phyloP scores from a whole-genome alignment of 2,113 vertebrate genomes.

The Notarius quadriscutis region DNA sequence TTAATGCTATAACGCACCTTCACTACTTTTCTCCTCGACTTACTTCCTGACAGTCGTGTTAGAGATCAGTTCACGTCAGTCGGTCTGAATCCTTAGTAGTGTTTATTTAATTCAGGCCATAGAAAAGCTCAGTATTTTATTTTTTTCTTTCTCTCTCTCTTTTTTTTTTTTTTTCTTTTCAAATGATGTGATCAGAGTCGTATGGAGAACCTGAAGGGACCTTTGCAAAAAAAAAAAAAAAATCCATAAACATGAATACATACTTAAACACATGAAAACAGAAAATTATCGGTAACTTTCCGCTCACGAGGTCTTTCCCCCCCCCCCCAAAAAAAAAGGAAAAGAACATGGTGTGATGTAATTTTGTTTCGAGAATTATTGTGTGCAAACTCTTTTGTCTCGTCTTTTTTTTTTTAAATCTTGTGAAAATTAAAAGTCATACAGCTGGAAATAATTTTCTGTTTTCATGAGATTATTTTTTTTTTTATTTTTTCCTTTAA shows the following conservation, averaged over 20 bases:
- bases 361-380: too few species aligned
- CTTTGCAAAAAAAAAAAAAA: background rate
- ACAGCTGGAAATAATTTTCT: too few species aligned
- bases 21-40: background rate
- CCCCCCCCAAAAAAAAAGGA: too few species aligned
- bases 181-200: background rate
- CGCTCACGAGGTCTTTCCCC: background rate
- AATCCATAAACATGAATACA: too few species aligned
- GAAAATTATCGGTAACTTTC: background rate
- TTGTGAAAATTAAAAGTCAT: too few species aligned
- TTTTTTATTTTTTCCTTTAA: too few species aligned
- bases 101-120: background rate
- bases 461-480: too few species aligned
- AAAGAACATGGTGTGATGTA: too few species aligned
- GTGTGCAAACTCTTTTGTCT: too few species aligned
- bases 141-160: background rate
- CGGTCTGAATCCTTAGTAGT: background rate
- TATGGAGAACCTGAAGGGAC: background rate
- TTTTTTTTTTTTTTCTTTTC: background rate
- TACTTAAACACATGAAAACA: too few species aligned
- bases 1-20: conserved; percentile 3
- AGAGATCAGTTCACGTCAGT: background rate
- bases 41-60: background rate
- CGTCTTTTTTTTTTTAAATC: too few species aligned
- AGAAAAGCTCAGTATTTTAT: background rate